These are phyloP conservation scores for Scelioninae gen. 2 DNA, from an alignment of 2,888 invertebrate genomes.

Conservation along the genomic window DNA sequence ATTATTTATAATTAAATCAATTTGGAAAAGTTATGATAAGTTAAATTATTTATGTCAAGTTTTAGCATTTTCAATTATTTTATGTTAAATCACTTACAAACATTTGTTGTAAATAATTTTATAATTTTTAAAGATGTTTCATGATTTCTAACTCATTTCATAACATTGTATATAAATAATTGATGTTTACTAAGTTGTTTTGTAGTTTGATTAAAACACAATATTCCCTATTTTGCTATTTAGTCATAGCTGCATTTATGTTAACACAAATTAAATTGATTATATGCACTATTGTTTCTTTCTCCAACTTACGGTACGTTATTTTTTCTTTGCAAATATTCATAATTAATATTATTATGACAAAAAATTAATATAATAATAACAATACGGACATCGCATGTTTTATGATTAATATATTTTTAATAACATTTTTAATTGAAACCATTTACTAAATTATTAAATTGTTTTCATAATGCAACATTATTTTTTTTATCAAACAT, in stretches of 20 bases:
- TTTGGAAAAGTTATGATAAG: too few relatives aligned
- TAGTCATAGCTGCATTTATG: conserved; percentile 18
- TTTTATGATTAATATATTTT: conserved; percentile 3
- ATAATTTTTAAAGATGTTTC: neutral
- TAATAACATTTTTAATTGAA: too few relatives aligned
- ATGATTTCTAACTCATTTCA: neutral
- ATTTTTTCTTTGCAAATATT: conserved; percentile 13
- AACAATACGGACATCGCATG: conserved; percentile 21
- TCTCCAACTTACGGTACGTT: conserved; percentile 27
- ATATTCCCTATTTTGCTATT: conserved; percentile 1
- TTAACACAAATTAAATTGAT: conserved; percentile 50
- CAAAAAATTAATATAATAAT: too few relatives aligned
- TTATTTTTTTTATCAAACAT: neutral
- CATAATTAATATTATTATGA: neutral
- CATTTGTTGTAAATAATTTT: neutral
- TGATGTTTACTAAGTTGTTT: neutral
- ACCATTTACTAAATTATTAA: conserved; percentile 2
- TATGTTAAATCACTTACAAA: too few relatives aligned
- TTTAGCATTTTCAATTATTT: too few relatives aligned
- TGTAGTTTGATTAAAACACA: neutral
- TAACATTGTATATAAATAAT: neutral
- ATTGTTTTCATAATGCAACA: neutral
- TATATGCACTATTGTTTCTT: conserved; percentile 32
- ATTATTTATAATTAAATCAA: too few relatives aligned
- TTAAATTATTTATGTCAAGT: too few relatives aligned